A percentile compares a stretch with the other conserved stretches of the same genome.
phyloP scores from a whole-genome alignment of 2,888 invertebrate genomes.

The Ornithoptera priamus region DNA sequence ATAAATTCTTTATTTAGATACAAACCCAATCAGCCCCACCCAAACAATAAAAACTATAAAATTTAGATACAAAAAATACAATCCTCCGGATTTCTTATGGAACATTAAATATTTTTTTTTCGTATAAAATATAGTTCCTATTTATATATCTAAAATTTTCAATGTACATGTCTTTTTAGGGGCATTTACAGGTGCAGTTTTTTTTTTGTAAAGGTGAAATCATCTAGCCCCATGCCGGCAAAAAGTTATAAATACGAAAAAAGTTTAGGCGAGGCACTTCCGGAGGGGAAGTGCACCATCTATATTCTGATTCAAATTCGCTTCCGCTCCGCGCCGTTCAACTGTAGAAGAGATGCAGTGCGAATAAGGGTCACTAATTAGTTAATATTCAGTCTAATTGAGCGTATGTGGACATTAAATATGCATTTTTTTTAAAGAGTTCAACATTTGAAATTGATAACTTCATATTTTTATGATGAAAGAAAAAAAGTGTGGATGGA shows the following conservation, averaged over 20 bases:
- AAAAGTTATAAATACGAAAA: constrained; percentile 36
- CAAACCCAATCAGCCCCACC: too few species aligned
- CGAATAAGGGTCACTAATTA: constrained; percentile 11
- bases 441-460: background rate
- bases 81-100: too few species aligned
- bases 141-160: too few species aligned
- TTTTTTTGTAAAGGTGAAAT: background rate
- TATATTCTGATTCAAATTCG: constrained; percentile 71
- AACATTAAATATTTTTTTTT: too few species aligned
- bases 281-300: constrained; percentile 68
- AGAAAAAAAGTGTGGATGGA: too few species aligned
- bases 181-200: background rate
- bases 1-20: too few species aligned
- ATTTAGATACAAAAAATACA: too few species aligned
- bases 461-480: too few species aligned
- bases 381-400: background rate
- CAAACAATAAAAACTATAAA: too few species aligned
- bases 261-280: constrained; percentile 56
- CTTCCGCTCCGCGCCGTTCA: constrained; percentile 51
- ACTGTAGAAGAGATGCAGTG: constrained; percentile 4
- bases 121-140: too few species aligned
- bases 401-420: background rate
- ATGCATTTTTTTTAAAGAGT: background rate
- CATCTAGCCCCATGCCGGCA: background rate
- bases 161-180: too few species aligned